Evolutionary conservation across 92 coral and sea anemone species (phyloP), one percentile per base, ranked within the genome.

Genomic region (Heteractis magnifica): DNA sequence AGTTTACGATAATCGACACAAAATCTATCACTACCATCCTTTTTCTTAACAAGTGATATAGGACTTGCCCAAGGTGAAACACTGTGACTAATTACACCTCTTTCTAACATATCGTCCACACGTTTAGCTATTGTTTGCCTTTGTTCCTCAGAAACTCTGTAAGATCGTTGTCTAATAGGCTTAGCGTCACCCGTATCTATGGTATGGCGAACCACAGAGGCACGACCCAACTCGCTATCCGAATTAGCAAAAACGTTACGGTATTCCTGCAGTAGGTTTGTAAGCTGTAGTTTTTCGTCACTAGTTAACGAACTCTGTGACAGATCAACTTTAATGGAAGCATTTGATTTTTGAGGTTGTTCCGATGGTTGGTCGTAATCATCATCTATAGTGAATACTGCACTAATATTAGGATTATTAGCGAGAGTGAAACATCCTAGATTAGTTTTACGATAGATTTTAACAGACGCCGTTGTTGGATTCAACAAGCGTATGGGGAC

Each of bases 51-150:
- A 16, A 92, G 72, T 6, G 90, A 80, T 3, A 90, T 87, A 0
- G 93, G 96, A 0, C 87, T 73, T 12, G 89, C 59, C 96, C 93
- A 90, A 48, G 90, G 90, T 50, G 86, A 77, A 20, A 80, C 82
- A 48, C 92, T 87, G 12, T 93, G 96, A 51, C 84, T 86, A 19
- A 92, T 90, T n/a, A 90, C 85, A 19, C 86, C 86, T 8, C 82
- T 60, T 2, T 86, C 80, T 15, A 86, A 21, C 92, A 89, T 89
- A 15, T 91, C 92, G 15, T 59, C 51, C 6, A 92, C 87, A 75
- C 80, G 90, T 8, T 64, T 56, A 6, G 80, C 72, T 4, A 65
- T 65, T 6, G 72, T 65, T 65, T 73, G 21, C 7, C 77, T 20
- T 41, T 73, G 77, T 41, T 73, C 6, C 6, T 49, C 77, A 6